phyloP scores from a whole-genome alignment of 1,140 invertebrate species.

The Macrobrachium rosenbergii region DNA sequence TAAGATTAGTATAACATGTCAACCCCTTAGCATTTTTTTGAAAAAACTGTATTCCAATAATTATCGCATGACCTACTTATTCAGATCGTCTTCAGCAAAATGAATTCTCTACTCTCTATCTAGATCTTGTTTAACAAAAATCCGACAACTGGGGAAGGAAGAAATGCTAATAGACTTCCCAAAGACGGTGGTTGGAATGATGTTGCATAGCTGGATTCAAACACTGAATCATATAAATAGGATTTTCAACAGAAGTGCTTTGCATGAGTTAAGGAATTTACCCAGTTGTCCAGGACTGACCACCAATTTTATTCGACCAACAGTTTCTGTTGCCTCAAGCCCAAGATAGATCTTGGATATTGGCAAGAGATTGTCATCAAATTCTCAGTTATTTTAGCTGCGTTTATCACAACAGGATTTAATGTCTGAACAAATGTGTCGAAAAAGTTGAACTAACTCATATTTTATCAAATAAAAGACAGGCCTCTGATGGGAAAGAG shows the following conservation, averaged over 20 bases:
- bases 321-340: slow-evolving; percentile 28
- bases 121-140: slow-evolving; percentile 29
- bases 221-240: slow-evolving; percentile 38
- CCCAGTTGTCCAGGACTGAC: not conserved
- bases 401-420: not conserved
- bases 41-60: slow-evolving; percentile 29
- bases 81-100: slow-evolving; percentile 9
- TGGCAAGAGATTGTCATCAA: slow-evolving; percentile 16
- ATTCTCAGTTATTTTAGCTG: not conserved
- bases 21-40: not conserved
- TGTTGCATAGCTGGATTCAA: slow-evolving; percentile 26
- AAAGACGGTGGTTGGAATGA: slow-evolving; percentile 24
- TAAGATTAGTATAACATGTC: slow-evolving; percentile 36
- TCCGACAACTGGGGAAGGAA: slow-evolving; percentile 33
- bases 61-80: not conserved
- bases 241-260: slow-evolving; percentile 24
- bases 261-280: slow-evolving; percentile 23
- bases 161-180: not conserved
- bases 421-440: slow-evolving; percentile 40
- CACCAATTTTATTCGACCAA: slow-evolving; percentile 12
- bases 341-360: slow-evolving; percentile 30
- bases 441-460: slow-evolving; percentile 32
- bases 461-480: slow-evolving; percentile 30
- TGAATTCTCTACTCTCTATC: slow-evolving; percentile 43
- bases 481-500: slow-evolving; percentile 33